Conservation (phyloP, 2,797 vertebrate genomes). For the Eulemur mongoz region DNA sequence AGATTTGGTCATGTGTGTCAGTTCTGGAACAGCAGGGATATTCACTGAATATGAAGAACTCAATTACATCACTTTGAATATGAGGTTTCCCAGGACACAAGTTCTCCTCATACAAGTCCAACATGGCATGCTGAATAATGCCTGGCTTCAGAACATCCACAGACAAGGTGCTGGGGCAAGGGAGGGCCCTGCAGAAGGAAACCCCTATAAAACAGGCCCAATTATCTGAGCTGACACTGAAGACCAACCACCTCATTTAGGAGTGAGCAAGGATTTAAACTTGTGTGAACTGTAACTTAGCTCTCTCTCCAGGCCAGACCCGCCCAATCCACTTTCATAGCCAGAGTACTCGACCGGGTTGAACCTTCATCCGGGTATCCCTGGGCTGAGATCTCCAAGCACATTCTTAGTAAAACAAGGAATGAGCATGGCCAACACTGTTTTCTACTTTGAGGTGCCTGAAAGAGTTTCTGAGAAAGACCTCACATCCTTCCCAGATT, state of each 20-base stretch:
- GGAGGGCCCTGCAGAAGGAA: background rate
- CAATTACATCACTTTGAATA: background rate
- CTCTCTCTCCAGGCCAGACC: background rate
- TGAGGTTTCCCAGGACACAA: background rate
- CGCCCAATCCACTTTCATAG: background rate
- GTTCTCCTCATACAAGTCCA: background rate
- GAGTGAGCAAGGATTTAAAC: background rate
- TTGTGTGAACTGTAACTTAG: background rate
- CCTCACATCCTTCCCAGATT: background rate
- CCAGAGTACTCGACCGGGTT: background rate
- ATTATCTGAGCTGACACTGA: background rate
- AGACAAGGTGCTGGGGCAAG: background rate
- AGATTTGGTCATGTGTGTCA: background rate
- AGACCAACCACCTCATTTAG: background rate
- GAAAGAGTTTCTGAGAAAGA: background rate
- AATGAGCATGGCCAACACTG: background rate
- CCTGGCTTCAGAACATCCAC: background rate
- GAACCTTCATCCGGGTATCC: accelerated
- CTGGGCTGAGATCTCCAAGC: background rate
- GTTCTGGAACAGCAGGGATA: background rate
- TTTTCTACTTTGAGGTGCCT: background rate
- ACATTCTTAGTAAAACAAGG: background rate
- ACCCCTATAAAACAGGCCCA: background rate
- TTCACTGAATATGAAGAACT: background rate
- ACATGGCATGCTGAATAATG: background rate